Evolutionary conservation across 2,888 invertebrate genomes (phyloP), one percentile per base, ranked within the genome.

Genomic region (Nomada ferruginata): DNA sequence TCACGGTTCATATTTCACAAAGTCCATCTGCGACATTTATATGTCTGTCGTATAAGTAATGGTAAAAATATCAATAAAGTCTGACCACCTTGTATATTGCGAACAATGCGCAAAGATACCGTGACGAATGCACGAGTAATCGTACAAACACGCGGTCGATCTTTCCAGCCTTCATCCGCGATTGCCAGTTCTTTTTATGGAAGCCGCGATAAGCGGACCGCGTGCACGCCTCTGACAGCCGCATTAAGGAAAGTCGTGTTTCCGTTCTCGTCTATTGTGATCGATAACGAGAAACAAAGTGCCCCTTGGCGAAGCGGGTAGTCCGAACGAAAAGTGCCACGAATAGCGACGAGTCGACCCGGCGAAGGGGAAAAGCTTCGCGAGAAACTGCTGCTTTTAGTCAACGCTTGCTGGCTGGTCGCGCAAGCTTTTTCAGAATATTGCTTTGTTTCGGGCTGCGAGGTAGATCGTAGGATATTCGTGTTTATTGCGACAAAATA

Each of bases 241-340:
- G 75, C 59, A 55, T 47, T 57, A 66, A 75, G 68, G 64, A 68
- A 70, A 63, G 42, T 59, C 36, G 53, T 23, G 74, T 53, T 75
- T 82, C 73, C 82, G 66, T 76, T 57, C 76, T 64, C 75, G 72
- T 36, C 73, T 63, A 78, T 76, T 76, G 82, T 80, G 77, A 85
- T 85, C 85, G 85, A 85, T 85, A 85, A 85, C 85, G 85, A 82
- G 79, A 79, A 79, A 82, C 79, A 85, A 85, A 85, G 85, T 85
- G 76, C 82, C 85, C 60, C 76, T 84, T 73, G 65, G 76, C 69
- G 57, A 68, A 57, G 76, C 71, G 79, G 79, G 74, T 76, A 83
- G 61, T 59, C 61, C 60, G 50, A 66, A 72, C 74, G 75, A 68
- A 74, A 74, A 83, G 83, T 79, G 44, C 68, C 73, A 61, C 76